These are phyloP conservation scores for Scotopteryx bipunctaria DNA, from an alignment of 2,888 invertebrate species.

Conservation along the genomic window DNA sequence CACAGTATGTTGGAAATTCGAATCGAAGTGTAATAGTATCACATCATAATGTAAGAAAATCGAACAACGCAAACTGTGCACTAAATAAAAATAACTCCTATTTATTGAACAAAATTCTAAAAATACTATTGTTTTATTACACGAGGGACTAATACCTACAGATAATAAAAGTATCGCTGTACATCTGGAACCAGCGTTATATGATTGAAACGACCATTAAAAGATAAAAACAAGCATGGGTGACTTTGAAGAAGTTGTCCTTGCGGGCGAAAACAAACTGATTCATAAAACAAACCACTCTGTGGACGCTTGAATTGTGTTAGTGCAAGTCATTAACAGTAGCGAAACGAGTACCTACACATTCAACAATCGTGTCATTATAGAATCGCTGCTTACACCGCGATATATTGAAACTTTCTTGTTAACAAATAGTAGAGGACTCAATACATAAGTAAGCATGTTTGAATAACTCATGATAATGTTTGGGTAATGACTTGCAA, in stretches of 20 bases:
- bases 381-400: no score
- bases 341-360: neutral
- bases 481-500: no score
- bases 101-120: neutral
- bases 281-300: conserved; percentile 35
- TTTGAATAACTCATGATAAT: no score
- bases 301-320: conserved; percentile 34
- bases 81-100: no score
- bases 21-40: no score
- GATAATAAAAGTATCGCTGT: conserved; percentile 30
- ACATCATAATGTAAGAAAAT: no score
- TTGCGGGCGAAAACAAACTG: conserved; percentile 51
- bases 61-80: no score
- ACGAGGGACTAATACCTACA: conserved; percentile 15
- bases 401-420: no score
- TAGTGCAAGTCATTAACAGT: conserved; percentile 27
- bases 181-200: conserved; percentile 36
- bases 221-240: conserved; percentile 49
- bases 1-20: no score
- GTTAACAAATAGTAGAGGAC: no score
- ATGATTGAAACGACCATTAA: conserved; percentile 37
- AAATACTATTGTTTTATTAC: conserved; percentile 3
- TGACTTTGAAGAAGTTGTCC: conserved; percentile 64
- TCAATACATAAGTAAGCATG: no score
- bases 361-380: neutral